Evolutionary conservation across 1,140 invertebrate species (phyloP).

Genomic region (Agrypnia vestita): DNA sequence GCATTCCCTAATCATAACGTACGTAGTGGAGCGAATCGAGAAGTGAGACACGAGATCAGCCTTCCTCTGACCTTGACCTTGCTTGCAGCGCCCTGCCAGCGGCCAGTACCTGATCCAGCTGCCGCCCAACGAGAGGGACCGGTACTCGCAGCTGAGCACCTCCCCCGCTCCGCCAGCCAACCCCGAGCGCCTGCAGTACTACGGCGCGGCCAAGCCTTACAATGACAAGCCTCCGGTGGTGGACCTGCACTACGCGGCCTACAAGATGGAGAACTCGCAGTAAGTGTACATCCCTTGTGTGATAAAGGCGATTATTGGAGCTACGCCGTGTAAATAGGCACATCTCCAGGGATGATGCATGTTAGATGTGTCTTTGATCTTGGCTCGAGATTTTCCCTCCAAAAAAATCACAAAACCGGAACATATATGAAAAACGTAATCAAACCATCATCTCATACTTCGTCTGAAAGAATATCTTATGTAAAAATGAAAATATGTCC

Average conservation of each 20-base stretch:
- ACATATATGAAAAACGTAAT: no score
- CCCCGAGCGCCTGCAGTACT: conserved; percentile 47
- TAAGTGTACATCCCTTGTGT: conserved; percentile 15
- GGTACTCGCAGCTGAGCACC: conserved; percentile 40
- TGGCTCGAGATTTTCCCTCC: no score
- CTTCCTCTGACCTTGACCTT: neutral
- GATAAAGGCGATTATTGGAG: no score
- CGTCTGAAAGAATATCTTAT: no score
- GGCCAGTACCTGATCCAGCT: conserved; percentile 54
- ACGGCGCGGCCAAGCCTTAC: conserved; percentile 54
- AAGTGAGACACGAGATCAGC: neutral
- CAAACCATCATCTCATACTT: no score
- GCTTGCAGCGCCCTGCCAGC: conserved; percentile 2
- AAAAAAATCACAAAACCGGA: no score
- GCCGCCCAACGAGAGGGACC: conserved; percentile 7
- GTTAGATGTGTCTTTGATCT: no score
- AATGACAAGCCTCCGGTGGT: conserved; percentile 8
- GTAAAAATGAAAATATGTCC: no score
- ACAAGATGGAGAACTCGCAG: conserved; percentile 45
- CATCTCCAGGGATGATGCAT: no score
- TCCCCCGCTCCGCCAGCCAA: neutral
- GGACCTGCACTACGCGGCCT: conserved; percentile 49
- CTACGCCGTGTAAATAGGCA: no score
- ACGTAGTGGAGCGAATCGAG: no score
- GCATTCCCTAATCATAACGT: no score